Conservation (phyloP, 1,140 invertebrate genomes). For the Drosophila willistoni region DNA sequence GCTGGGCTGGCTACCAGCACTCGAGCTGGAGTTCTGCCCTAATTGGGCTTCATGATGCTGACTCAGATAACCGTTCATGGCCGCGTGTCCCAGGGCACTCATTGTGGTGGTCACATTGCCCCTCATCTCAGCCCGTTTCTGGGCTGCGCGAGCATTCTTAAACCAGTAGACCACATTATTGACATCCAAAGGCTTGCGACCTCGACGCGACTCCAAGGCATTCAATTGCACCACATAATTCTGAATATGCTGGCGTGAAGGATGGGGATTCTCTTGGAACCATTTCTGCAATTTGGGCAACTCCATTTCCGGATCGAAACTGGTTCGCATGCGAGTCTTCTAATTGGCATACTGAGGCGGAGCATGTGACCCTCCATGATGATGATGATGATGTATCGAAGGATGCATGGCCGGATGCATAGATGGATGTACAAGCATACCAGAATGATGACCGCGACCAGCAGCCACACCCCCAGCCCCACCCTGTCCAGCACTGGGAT, state of each 20-base stretch:
- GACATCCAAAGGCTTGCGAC: slow-evolving; percentile 96
- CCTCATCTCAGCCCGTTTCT: slow-evolving; percentile 93
- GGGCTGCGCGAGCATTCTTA: slow-evolving; percentile 98
- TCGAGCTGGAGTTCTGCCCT: slow-evolving; percentile 75
- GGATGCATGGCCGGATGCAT: slow-evolving; percentile 88
- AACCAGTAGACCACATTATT: slow-evolving; percentile 99
- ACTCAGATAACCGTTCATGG: slow-evolving; percentile 77
- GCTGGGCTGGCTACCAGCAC: slow-evolving; percentile 69
- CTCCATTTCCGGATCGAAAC: slow-evolving; percentile 97
- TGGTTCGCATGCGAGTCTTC: slow-evolving; percentile 95
- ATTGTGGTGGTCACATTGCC: slow-evolving; percentile 54
- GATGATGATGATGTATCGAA: slow-evolving; percentile 85
- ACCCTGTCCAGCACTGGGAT: slow-evolving; percentile 18
- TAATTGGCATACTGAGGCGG: slow-evolving; percentile 88
- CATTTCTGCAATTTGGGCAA: slow-evolving; percentile 96
- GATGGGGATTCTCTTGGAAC: slow-evolving; percentile 98
- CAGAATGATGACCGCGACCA: slow-evolving; percentile 55
- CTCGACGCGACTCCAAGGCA: slow-evolving; percentile 93
- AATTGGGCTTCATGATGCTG: slow-evolving; percentile 65
- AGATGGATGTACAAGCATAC: slow-evolving; percentile 84
- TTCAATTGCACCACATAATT: slow-evolving; percentile 97
- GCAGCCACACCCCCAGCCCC: slow-evolving; percentile 50
- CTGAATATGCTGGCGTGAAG: slow-evolving; percentile 96
- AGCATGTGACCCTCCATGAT: slow-evolving; percentile 86
- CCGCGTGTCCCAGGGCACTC: slow-evolving; percentile 70